These are phyloP conservation scores for Ptychodera flava DNA, from an alignment of 35 echinoderm and acorn worm genomes.

Conservation along the genomic window DNA sequence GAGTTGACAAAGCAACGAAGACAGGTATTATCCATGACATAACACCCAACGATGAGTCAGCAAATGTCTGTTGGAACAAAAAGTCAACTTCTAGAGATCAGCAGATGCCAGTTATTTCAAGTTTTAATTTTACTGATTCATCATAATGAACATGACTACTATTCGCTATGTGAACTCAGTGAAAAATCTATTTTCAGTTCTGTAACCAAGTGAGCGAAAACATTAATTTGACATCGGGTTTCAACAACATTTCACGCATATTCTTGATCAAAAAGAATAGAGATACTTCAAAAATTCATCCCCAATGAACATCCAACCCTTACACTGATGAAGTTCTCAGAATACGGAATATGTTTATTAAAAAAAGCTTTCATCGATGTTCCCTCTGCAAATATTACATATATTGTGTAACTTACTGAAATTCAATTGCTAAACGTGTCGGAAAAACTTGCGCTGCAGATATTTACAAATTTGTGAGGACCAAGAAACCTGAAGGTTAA, in stretches of 20 bases:
- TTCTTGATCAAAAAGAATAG: not conserved
- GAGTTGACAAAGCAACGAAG: constrained; percentile 83
- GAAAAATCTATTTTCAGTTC: not conserved
- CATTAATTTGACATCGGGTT: not conserved
- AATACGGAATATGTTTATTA: no score
- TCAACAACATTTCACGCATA: not conserved
- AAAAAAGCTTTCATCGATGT: no score
- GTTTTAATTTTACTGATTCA: not conserved
- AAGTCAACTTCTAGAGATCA: no score
- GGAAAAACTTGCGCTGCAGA: no score
- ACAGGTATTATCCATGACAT: constrained; percentile 94
- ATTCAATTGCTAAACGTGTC: no score
- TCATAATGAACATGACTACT: not conserved
- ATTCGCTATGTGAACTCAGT: not conserved
- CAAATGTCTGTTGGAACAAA: constrained; percentile 62
- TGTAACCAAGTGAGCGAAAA: not conserved
- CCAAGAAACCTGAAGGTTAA: no score
- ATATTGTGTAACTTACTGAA: no score
- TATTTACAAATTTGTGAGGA: no score
- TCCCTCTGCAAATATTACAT: no score
- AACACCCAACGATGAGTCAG: constrained; percentile 63
- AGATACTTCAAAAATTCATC: not conserved
- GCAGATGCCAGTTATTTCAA: no score
- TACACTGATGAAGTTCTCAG: no score
- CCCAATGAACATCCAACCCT: no score